phyloP scores from a whole-genome alignment of 1,140 invertebrate species.

The Caerostris darwini region DNA sequence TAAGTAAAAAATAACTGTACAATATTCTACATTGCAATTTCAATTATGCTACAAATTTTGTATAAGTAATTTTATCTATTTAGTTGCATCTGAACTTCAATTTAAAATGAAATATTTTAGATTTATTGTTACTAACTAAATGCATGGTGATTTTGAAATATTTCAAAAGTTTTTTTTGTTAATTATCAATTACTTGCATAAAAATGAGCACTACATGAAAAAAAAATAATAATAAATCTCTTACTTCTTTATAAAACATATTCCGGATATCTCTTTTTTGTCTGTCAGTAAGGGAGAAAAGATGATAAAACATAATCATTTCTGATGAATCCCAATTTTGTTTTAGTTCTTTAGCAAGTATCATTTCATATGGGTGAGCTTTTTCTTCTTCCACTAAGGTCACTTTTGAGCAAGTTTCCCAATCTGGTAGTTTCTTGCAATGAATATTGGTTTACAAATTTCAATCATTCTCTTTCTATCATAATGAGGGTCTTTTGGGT shows the following conservation, averaged over 20 bases:
- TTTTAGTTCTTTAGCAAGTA: constrained; percentile 76
- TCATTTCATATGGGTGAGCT: constrained; percentile 78
- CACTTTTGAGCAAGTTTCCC: constrained; percentile 64
- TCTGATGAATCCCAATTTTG: constrained; percentile 62
- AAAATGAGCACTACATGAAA: too few relatives aligned
- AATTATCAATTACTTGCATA: too few relatives aligned
- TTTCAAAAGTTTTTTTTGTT: too few relatives aligned
- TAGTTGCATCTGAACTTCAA: too few relatives aligned
- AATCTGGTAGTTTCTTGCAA: constrained; percentile 19
- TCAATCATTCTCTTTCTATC: constrained; percentile 78
- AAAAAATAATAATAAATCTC: background rate
- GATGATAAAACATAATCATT: constrained; percentile 78
- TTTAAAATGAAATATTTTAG: too few relatives aligned
- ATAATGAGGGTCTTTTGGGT: constrained; percentile 78
- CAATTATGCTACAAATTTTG: too few relatives aligned
- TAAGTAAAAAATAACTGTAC: too few relatives aligned
- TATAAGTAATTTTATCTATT: too few relatives aligned
- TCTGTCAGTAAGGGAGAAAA: constrained; percentile 39
- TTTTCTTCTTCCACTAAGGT: background rate
- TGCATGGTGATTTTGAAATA: too few relatives aligned
- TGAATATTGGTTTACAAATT: constrained; percentile 78
- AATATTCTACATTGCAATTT: too few relatives aligned
- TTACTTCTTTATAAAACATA: constrained; percentile 77
- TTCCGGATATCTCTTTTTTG: constrained; percentile 68
- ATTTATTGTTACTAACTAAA: too few relatives aligned